Evolutionary conservation across 2,113 vertebrate genomes (phyloP), one percentile per base, ranked within the genome.

Genomic region (Ia io): DNA sequence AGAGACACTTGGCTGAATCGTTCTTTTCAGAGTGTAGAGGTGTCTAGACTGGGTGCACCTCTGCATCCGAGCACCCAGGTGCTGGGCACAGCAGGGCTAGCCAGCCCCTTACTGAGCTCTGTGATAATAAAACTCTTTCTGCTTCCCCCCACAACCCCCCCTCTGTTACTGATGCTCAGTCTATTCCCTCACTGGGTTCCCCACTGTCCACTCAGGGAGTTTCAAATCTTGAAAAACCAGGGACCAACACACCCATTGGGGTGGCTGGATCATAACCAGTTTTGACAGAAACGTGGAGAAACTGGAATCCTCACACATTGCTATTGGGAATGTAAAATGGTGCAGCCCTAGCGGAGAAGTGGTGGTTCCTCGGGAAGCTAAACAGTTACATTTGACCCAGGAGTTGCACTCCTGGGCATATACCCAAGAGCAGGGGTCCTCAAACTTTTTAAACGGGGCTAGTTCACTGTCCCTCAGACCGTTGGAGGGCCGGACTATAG

Each of bases 231-330:
- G 63, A 56, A 53, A 83, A 83, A 56, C 42, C 18, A 71, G 71
- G 6, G 23, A 25, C 56, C 61, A 56, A 14, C 47, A 74, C 11
- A 61, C n/a, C 35, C 28, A 59, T 6, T 18, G 25, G 18, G 56
- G 2, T 59, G 51, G 16, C 59, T 78, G 59, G 10, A 11, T 70
- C n/a, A 59, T 32, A 61, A 44, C 83, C 59, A 12, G 63, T 86
- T 79, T 63, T 13, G 77, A 59, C 1, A 16, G 49, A 30, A 59
- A 80, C 9, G 3, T 3, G 16, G 44, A 59, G 71, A 82, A 90
- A 37, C 4, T 0, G 13, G 63, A 9, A 42, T 1, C 53, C 17
- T 70, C 42, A 0, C 1, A 11, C 0, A 0, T 25, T 10, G 44
- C 51, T 53, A 59, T 67, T 22, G 22, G 42, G 32, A 5, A n/a